Percentiles rank a stretch among this genome's conserved stretches.
Conservation (phyloP, 2,797 vertebrate genomes). For the Crypturellus tataupa region DNA sequence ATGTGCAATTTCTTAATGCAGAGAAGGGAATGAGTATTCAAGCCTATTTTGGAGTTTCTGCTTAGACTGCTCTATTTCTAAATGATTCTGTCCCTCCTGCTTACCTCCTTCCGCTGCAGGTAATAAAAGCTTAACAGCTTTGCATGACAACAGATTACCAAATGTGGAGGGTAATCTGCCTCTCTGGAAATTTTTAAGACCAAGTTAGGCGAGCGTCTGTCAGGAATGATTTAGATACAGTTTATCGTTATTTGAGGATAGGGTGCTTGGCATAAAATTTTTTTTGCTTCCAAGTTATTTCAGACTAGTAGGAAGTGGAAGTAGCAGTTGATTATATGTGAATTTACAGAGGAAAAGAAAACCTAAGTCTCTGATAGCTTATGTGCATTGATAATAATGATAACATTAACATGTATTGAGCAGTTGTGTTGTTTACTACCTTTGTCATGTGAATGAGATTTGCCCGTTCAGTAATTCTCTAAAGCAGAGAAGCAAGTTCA, state of each 20-base stretch:
- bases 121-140: neutral
- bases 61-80: neutral
- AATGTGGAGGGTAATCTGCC: neutral
- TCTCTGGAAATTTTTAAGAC: neutral
- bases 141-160: neutral
- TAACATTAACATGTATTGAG: neutral
- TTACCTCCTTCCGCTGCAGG: neutral
- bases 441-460: constrained; percentile 47
- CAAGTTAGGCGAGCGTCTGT: neutral
- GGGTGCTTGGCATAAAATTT: neutral
- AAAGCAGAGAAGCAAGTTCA: constrained; percentile 42
- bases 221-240: neutral
- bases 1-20: fast-evolving
- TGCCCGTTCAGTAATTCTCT: constrained; percentile 59
- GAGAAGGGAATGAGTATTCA: neutral
- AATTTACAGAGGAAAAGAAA: neutral
- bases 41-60: neutral
- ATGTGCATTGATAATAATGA: constrained; percentile 11
- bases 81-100: neutral
- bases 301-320: neutral
- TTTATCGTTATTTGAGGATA: too few species aligned
- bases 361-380: neutral
- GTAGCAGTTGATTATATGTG: neutral
- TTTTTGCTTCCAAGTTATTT: neutral
- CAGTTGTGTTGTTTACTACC: constrained; percentile 43